Evolutionary conservation across 2,113 vertebrate genomes (phyloP).

Genomic region (Bos indicus): DNA sequence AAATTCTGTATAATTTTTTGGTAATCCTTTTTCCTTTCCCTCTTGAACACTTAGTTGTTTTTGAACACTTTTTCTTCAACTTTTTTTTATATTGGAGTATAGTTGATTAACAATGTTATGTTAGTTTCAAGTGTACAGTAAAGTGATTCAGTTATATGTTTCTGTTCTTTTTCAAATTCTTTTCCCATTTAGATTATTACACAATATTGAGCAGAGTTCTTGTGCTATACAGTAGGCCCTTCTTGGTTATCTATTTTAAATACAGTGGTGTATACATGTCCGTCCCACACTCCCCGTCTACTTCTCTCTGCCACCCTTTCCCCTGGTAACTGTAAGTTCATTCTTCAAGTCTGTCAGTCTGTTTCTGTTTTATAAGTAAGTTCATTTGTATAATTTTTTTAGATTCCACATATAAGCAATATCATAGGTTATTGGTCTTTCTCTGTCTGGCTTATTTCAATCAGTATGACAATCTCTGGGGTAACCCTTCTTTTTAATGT

Average conservation of each 20-base stretch:
- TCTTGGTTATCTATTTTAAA: background rate
- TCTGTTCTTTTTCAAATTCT: background rate
- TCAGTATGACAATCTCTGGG: background rate
- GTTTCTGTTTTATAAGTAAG: background rate
- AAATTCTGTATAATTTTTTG: background rate
- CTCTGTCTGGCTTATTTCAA: background rate
- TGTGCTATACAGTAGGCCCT: background rate
- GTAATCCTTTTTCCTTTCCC: background rate
- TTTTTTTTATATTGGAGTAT: background rate
- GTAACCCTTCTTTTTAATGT: background rate
- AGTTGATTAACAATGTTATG: background rate
- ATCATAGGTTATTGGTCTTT: background rate
- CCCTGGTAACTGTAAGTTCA: background rate
- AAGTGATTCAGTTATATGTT: background rate
- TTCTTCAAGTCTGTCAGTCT: background rate
- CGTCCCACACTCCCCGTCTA: background rate
- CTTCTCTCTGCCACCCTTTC: background rate
- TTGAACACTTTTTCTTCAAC: background rate
- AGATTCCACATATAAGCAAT: background rate
- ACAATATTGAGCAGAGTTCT: background rate
- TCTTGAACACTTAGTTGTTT: background rate
- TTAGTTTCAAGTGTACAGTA: background rate
- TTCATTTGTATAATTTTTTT: background rate
- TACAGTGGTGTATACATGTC: background rate
- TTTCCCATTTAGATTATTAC: background rate